phyloP scores from a whole-genome alignment of 2,888 invertebrate species.

The Coelinius sp. region DNA sequence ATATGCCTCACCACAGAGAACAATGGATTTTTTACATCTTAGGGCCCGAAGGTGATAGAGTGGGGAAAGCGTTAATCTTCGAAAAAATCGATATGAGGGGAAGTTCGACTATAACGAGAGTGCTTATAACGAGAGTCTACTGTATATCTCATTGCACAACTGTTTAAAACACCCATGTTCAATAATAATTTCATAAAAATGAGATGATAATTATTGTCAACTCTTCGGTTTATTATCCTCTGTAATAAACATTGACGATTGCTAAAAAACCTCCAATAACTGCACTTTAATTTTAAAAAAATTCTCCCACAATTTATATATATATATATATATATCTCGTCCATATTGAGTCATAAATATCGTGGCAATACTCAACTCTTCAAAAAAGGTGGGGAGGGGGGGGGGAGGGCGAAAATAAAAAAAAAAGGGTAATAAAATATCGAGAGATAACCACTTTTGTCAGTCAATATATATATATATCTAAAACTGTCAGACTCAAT shows the following conservation, averaged over 20 bases:
- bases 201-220: conserved; percentile 6
- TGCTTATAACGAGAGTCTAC: no score
- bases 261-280: not conserved
- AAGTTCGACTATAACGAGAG: no score
- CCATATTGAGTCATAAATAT: conserved; percentile 21
- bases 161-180: conserved; percentile 1
- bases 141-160: conserved; percentile 21
- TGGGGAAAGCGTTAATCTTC: no score
- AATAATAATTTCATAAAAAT: conserved; percentile 1
- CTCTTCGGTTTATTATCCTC: not conserved
- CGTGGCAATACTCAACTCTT: conserved; percentile 1
- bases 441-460: conserved; percentile 21
- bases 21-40: no score
- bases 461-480: conserved; percentile 24
- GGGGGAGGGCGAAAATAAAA: no score
- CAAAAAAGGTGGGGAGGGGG: not conserved
- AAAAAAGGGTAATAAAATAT: conserved; percentile 17
- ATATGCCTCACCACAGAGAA: no score
- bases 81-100: no score
- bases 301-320: not conserved
- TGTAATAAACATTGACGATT: not conserved
- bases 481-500: not conserved
- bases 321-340: not conserved
- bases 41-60: no score
- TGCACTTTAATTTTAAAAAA: not conserved